Base-by-base conservation (phyloP, 2,888 invertebrate genomes). In the Scrobipalpa atriplicella region DNA sequence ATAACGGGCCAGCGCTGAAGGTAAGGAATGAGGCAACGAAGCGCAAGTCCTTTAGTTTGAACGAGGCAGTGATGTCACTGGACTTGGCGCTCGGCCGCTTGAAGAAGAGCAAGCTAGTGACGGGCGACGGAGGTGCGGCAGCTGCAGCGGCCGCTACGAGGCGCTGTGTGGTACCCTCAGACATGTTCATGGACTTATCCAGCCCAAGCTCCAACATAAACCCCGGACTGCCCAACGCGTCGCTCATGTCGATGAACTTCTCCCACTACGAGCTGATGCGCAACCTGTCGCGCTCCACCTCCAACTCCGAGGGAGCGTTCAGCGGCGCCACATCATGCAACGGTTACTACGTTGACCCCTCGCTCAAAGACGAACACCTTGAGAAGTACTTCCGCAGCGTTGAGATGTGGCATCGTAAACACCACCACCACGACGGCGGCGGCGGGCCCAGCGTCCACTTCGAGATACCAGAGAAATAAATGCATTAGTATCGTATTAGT, bases 241-340 rank as follows among this genome's bases (percentile, higher is more conserved):
- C 91, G 0, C 69, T 86, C 38, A 83, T 89, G 80, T 90, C 91
- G 1, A 85, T 89, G 83, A 88, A 91, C 69, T 90, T 92, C 71
- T 92, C 92, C 1, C 86, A 90, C 69, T 92, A 91, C 67, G 92
- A 92, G 73, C 72, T 92, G 43, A 80, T 86, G 74, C 81, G 92
- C 5, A 91, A 92, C 67, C 72, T 92, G 61, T 91, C 92, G 6
- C 80, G 77, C 21, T 81, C 85, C 1, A 87, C 86, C 67, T 90
- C 88, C 64, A 83, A 84, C 72, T 90, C 89, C 0, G 90, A 89
- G 21, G 86, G 81, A n/a, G 84, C 83, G 0, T 79, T 82, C 69
- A 90, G 91, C 68, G 84, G 81, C 38, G 81, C 81, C 41, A 86
- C 89, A 0, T 78, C 89, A 0, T 78, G 83, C 71, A 83, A 80